Evolutionary conservation across 2,888 invertebrate species (phyloP).

Genomic region (Conops quadrifasciatus): DNA sequence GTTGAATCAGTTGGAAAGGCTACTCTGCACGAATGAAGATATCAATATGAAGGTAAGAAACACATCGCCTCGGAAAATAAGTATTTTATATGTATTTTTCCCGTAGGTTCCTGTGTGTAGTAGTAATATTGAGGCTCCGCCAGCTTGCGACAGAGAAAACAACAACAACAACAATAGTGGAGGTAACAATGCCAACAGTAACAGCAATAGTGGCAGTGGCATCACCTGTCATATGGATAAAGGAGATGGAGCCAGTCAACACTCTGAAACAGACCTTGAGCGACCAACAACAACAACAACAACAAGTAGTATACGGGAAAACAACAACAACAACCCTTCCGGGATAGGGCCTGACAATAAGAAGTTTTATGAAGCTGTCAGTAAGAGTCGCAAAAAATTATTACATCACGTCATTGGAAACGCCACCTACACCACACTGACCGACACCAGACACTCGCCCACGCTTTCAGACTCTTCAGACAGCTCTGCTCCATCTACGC

Average conservation of each 20-base stretch:
- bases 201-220: slow-evolving; percentile 27
- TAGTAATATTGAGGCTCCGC: slow-evolving; percentile 57
- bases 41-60: slow-evolving; percentile 65
- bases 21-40: slow-evolving; percentile 91
- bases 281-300: slow-evolving; percentile 25
- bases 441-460: slow-evolving; percentile 42
- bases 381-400: slow-evolving; percentile 39
- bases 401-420: slow-evolving; percentile 40
- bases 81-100: neutral
- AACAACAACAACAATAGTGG: slow-evolving; percentile 42
- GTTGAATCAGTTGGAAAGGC: slow-evolving; percentile 83
- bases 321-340: slow-evolving; percentile 34
- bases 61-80: neutral
- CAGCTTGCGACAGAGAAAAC: slow-evolving; percentile 52
- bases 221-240: slow-evolving; percentile 29
- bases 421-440: slow-evolving; percentile 21
- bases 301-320: slow-evolving; percentile 36
- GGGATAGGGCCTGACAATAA: no score
- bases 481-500: slow-evolving; percentile 53
- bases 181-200: slow-evolving; percentile 29
- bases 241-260: slow-evolving; percentile 14
- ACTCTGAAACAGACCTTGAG: neutral
- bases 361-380: slow-evolving; percentile 24
- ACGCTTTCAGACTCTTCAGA: slow-evolving; percentile 52
- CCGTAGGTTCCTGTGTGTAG: slow-evolving; percentile 51